Evolutionary conservation across 2,888 invertebrate species (phyloP).

Genomic region (Stenolophus ochropezus): DNA sequence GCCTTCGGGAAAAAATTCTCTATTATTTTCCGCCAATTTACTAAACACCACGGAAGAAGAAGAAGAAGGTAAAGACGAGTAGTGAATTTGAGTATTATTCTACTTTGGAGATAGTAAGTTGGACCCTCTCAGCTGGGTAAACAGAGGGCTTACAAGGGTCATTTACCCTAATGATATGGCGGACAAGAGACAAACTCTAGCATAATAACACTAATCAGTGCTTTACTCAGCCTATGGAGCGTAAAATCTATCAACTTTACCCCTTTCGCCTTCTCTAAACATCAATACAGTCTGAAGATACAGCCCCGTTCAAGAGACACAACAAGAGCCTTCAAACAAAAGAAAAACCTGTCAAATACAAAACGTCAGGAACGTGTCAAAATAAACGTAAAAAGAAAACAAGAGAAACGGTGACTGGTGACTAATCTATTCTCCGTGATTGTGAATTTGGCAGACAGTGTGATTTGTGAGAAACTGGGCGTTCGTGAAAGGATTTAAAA

Average conservation of each 20-base stretch:
- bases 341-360: too few relatives aligned
- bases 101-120: too few relatives aligned
- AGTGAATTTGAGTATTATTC: too few relatives aligned
- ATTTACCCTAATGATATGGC: constrained; percentile 56
- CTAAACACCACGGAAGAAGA: background rate
- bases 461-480: constrained; percentile 9
- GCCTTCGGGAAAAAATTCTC: background rate
- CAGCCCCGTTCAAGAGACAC: background rate
- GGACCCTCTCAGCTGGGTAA: constrained; percentile 51
- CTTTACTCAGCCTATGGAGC: constrained; percentile 3
- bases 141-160: constrained; percentile 53
- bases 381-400: too few relatives aligned
- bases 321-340: background rate
- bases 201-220: constrained; percentile 56
- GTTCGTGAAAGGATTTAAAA: constrained; percentile 38
- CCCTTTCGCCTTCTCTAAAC: background rate
- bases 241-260: constrained; percentile 7
- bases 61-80: too few relatives aligned
- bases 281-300: background rate
- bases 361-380: too few relatives aligned
- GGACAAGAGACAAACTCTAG: constrained; percentile 31
- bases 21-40: background rate
- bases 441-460: background rate
- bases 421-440: too few relatives aligned
- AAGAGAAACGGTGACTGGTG: too few relatives aligned